phyloP scores from a whole-genome alignment of 2,797 vertebrate species.

The Sus cebifrons region DNA sequence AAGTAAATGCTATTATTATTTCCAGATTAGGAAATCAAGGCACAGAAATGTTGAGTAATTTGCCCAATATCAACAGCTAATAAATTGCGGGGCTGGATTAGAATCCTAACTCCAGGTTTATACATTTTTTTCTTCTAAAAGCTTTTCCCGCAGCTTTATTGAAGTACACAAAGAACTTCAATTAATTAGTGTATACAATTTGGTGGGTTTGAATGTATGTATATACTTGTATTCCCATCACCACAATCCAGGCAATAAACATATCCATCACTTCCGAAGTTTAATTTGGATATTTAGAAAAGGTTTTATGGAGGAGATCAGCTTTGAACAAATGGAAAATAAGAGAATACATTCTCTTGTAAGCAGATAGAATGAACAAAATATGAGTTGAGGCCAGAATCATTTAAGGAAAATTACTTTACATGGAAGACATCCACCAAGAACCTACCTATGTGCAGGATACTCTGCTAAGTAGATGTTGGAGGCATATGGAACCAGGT shows the following conservation, averaged over 20 bases:
- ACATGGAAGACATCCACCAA: not conserved
- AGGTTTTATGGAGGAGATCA: not conserved
- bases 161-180: not conserved
- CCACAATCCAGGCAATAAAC: not conserved
- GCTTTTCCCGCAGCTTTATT: not conserved
- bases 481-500: not conserved
- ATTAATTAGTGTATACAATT: not conserved
- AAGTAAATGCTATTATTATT: constrained; percentile 41
- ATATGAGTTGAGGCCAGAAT: not conserved
- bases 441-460: not conserved
- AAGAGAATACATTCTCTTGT: not conserved
- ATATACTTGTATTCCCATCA: not conserved
- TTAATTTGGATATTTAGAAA: not conserved
- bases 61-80: not conserved
- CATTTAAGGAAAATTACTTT: constrained; percentile 18
- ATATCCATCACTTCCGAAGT: not conserved
- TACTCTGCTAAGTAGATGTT: not conserved
- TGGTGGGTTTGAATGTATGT: not conserved
- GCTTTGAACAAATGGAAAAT: constrained; percentile 38
- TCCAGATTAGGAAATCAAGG: constrained; percentile 44
- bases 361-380: constrained; percentile 25
- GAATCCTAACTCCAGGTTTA: not conserved
- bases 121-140: not conserved
- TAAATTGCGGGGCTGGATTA: not conserved
- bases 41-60: not conserved